These are phyloP conservation scores for Drosophila tropicalis DNA, from an alignment of 1,140 invertebrate genomes.

Conservation along the genomic window DNA sequence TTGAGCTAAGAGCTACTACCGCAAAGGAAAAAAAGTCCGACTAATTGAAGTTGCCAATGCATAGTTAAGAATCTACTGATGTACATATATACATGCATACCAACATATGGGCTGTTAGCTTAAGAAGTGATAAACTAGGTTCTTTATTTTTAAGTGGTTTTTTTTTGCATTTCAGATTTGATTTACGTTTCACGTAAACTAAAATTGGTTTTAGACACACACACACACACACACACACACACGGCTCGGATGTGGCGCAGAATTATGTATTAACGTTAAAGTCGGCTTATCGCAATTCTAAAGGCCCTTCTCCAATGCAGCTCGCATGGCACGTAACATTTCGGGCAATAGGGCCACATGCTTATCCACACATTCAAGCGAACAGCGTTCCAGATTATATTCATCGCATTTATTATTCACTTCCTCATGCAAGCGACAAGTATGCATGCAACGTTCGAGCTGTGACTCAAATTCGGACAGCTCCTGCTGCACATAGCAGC, in stretches of 20 bases:
- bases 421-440: conserved; percentile 23
- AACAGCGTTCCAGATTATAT: conserved; percentile 88
- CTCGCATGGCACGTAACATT: conserved; percentile 89
- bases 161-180: background rate
- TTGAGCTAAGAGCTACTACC: background rate
- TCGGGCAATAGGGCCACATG: conserved; percentile 90
- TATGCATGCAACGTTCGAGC: conserved; percentile 91
- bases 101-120: background rate
- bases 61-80: background rate
- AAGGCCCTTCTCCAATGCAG: conserved; percentile 83
- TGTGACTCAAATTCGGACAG: conserved; percentile 88
- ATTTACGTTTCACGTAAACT: conserved; percentile 7
- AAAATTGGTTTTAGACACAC: conserved; percentile 1
- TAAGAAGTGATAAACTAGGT: conserved; percentile 5
- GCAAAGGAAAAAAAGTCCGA: background rate
- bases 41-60: background rate
- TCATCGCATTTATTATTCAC: background rate
- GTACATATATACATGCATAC: too few species aligned
- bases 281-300: conserved; percentile 8
- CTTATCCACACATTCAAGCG: conserved; percentile 91
- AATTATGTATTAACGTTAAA: conserved; percentile 9
- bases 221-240: background rate
- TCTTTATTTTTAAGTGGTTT: background rate
- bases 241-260: background rate
- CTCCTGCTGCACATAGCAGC: conserved; percentile 89